Evolutionary conservation across 2,113 vertebrate species (phyloP).

Genomic region (Lipophrys pholis): DNA sequence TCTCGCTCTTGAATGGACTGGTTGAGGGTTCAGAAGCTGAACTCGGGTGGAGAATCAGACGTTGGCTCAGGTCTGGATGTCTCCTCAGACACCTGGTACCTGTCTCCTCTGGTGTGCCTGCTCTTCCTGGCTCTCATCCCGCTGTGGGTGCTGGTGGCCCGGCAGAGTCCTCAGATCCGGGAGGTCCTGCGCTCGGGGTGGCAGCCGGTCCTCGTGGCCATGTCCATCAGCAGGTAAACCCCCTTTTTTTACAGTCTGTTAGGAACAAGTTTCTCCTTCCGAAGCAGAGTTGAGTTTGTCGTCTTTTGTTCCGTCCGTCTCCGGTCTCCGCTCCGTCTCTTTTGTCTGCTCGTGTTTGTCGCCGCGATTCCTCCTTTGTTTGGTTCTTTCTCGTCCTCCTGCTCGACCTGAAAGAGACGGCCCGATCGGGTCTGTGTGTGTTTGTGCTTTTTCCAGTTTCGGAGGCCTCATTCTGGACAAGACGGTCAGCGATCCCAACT

Average conservation of each 20-base stretch:
- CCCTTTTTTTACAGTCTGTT: background rate
- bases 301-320: too few species aligned
- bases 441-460: conserved; percentile 80
- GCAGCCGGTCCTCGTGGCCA: conserved; percentile 95
- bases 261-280: too few species aligned
- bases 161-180: conserved; percentile 84
- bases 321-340: too few species aligned
- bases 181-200: conserved; percentile 92
- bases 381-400: too few species aligned
- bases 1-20: too few species aligned
- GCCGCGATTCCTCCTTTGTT: too few species aligned
- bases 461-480: conserved; percentile 95
- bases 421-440: conserved; percentile 20
- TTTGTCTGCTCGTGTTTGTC: too few species aligned
- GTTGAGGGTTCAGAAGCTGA: too few species aligned
- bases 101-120: conserved; percentile 86
- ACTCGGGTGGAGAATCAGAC: too few species aligned
- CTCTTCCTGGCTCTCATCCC: conserved; percentile 89
- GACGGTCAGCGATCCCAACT: conserved; percentile 89
- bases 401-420: background rate
- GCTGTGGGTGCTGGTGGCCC: conserved; percentile 88
- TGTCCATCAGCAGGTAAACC: conserved; percentile 94
- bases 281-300: too few species aligned
- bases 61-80: too few species aligned
- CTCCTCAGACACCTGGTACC: conserved; percentile 86